Evolutionary conservation across 2,888 invertebrate species (phyloP), one percentile per base, ranked within the genome.

Genomic region (Apomyelois bistriatella): DNA sequence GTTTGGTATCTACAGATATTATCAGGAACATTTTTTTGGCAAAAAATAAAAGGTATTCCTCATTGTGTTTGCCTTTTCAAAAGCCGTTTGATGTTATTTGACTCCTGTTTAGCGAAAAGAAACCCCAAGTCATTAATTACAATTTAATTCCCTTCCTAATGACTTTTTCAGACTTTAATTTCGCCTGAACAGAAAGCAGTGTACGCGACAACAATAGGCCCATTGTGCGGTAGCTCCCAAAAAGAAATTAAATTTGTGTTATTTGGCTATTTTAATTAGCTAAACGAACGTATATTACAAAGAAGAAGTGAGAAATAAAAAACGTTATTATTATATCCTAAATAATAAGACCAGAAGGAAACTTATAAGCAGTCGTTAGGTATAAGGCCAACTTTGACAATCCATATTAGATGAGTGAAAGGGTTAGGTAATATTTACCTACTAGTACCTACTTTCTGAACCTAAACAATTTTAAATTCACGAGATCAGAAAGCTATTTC

Each of bases 1-100:
- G 2, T 22, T 22, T 22, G 22, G 22, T 22, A 3, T n/a, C n/a
- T n/a, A n/a, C n/a, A n/a, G n/a, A n/a, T n/a, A n/a, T n/a, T n/a
- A n/a, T n/a, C n/a, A n/a, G n/a, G n/a, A 58, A 62, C 61, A 63
- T 61, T 15, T 53, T 56, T 37, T 50, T 32, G 7, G 1, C 15
- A 10, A 40, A 5, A 16, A 40, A 9, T 16, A 15, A 40, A 16
- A 15, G 13, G 10, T 22, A 22, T 22, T 22, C 2, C 22, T 6
- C 7, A 40, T 53, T 54, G 56, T 51, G 51, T 52, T 30, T 38
- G 13, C 37, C 41, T 48, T 47, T 48, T 40, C 38, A 15, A 46
- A 13, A 46, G 32, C 46, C 10, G 32, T 46, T 46, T 15, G 46
- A 46, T 35, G 32, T 46, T 46, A 35, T 32, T 46, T 32, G 16